These are phyloP conservation scores for Melitaea athalia DNA, from an alignment of 2,888 invertebrate genomes.

Conservation along the genomic window DNA sequence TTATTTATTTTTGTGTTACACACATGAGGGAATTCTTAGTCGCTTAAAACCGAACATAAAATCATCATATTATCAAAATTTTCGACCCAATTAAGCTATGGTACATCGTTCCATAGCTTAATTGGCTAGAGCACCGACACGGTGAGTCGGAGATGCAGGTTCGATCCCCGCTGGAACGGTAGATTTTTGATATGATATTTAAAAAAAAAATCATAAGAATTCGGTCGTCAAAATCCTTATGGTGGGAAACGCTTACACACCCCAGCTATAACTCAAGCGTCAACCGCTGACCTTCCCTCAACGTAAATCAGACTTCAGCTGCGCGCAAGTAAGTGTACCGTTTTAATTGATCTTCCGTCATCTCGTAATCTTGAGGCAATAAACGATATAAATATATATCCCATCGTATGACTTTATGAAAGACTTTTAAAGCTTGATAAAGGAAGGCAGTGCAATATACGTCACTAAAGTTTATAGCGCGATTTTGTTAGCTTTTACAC, in stretches of 20 bases:
- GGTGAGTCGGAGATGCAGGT: too few species aligned
- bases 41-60: too few species aligned
- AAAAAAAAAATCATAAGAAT: too few species aligned
- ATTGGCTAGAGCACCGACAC: too few species aligned
- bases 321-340: constrained; percentile 35
- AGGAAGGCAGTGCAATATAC: not conserved
- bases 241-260: not conserved
- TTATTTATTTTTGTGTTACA: too few species aligned
- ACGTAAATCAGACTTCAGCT: constrained; percentile 41
- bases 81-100: too few species aligned
- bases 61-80: too few species aligned
- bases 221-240: not conserved
- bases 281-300: constrained; percentile 36
- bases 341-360: constrained; percentile 37
- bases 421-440: constrained; percentile 12
- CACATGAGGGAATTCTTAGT: too few species aligned
- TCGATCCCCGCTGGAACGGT: too few species aligned
- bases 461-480: not conserved
- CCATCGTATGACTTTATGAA: constrained; percentile 14
- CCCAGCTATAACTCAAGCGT: constrained; percentile 34
- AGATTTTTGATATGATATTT: too few species aligned
- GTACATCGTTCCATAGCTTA: too few species aligned
- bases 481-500: not conserved
- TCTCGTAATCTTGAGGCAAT: constrained; percentile 24
- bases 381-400: constrained; percentile 19